Evolutionary conservation across 2,113 vertebrate genomes (phyloP).

Genomic region (Ceyx margarethae): DNA sequence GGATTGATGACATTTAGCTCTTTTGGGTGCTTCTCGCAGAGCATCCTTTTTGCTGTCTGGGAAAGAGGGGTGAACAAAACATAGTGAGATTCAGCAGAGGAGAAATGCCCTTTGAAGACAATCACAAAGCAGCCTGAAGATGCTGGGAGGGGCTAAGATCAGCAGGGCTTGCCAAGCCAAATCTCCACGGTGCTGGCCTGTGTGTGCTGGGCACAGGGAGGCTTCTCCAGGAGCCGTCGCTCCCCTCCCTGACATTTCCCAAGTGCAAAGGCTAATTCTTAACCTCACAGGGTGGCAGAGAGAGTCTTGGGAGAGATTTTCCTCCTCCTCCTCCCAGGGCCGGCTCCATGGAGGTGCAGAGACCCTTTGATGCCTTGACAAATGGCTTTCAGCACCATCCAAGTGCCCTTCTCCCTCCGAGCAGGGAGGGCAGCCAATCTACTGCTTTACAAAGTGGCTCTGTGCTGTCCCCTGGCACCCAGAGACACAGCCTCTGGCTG

Average conservation of each 20-base stretch:
- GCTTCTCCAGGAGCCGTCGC: neutral
- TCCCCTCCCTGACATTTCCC: neutral
- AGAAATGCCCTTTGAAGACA: neutral
- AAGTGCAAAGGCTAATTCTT: neutral
- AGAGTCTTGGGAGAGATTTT: neutral
- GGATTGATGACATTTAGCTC: neutral
- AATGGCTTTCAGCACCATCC: neutral
- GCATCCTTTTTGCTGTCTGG: neutral
- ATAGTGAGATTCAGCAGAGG: neutral
- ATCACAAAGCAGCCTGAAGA: neutral
- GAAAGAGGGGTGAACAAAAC: neutral
- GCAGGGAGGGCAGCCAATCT: neutral
- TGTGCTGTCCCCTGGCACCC: constrained; percentile 16
- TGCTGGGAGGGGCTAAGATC: neutral
- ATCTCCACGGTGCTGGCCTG: fast-evolving
- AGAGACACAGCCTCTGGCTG: neutral
- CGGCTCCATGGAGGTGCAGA: neutral
- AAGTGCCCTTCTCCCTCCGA: neutral
- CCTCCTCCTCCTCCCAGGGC: neutral
- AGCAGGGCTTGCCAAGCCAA: neutral
- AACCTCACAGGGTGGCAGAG: neutral
- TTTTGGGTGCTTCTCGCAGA: neutral
- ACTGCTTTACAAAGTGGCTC: neutral
- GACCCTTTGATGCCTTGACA: neutral
- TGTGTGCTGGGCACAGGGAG: neutral